Evolutionary conservation across 2,888 invertebrate genomes (phyloP), one percentile per base, ranked within the genome.

Genomic region (Tineola bisselliella): DNA sequence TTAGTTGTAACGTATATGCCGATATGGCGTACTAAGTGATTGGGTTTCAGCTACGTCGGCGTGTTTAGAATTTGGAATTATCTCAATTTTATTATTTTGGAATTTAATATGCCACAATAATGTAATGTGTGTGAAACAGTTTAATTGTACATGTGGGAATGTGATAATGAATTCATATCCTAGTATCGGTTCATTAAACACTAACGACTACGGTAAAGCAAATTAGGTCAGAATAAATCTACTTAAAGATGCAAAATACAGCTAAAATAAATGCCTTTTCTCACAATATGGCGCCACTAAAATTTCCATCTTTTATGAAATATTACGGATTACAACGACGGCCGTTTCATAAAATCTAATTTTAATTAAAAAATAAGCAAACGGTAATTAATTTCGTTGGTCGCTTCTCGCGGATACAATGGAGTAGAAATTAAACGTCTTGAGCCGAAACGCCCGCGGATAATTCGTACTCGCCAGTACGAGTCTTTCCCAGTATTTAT

Each of bases 21-120:
- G 78, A 81, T 81, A 82, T 84, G 78, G 81, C 81, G 84, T 75
- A 80, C 84, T 86, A 86, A 87, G 86, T 87, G 87, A 87, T 86
- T 86, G 84, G 86, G 72, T 82, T 79, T 69, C 76, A 71, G 73
- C 73, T 76, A 75, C 74, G 73, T 70, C 69, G 70, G 73, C 79
- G 81, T 81, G 83, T 79, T 78, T 79, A 71, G 83, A 84, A 86
- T 84, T 77, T 75, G 74, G 77, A 48, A 10, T 8, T 48, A 48
- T 48, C 8, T 48, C 13, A 48, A 48, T n/a, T 38, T 38, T 10
- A 48, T 48, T 48, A 48, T 48, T 15, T 48, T 8, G 13, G 15
- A 48, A n/a, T 44, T 44, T 52, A 13, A 52, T 52, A 31, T 10
- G 5, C 10, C 10, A 31, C 6, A 31, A 8, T n/a, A 31, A 31